A percentile compares a stretch with the other conserved stretches of the same genome.
Conservation (phyloP, 2,113 vertebrate genomes). For the Microcebus lehilahytsara region DNA sequence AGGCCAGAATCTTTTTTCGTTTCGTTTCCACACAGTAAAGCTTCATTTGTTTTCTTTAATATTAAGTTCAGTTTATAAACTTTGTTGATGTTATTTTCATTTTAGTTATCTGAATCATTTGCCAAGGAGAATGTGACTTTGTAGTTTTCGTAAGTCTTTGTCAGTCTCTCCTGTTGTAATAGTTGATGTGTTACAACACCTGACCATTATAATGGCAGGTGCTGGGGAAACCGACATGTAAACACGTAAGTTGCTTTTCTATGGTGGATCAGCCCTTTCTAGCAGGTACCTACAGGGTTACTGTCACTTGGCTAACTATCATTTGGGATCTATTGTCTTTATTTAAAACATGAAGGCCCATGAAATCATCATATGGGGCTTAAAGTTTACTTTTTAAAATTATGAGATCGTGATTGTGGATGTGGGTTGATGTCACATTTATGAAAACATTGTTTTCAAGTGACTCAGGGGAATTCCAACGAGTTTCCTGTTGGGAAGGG, state of each 20-base stretch:
- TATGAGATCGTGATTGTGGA: neutral
- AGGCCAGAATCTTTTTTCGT: slow-evolving; percentile 13
- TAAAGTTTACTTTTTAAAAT: slow-evolving; percentile 10
- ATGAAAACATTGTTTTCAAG: neutral
- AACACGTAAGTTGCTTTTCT: neutral
- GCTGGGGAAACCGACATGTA: neutral
- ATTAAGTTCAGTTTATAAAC: neutral
- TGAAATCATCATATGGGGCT: neutral
- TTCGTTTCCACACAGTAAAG: neutral
- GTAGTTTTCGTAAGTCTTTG: neutral
- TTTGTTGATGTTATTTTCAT: slow-evolving; percentile 43
- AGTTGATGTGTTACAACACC: neutral
- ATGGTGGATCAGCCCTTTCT: neutral
- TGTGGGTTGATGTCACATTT: neutral
- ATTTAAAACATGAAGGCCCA: neutral
- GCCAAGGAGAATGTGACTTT: neutral
- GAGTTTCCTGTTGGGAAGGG: slow-evolving; percentile 31
- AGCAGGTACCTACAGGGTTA: neutral
- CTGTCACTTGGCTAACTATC: slow-evolving; percentile 3
- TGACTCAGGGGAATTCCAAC: neutral
- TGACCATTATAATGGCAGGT: neutral
- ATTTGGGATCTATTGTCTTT: slow-evolving; percentile 1
- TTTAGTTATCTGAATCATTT: slow-evolving; percentile 60
- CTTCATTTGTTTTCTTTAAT: slow-evolving; percentile 44
- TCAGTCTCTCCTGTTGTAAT: slow-evolving; percentile 38